Evolutionary conservation across 1,140 invertebrate genomes (phyloP).

Genomic region (Helicoverpa armigera): DNA sequence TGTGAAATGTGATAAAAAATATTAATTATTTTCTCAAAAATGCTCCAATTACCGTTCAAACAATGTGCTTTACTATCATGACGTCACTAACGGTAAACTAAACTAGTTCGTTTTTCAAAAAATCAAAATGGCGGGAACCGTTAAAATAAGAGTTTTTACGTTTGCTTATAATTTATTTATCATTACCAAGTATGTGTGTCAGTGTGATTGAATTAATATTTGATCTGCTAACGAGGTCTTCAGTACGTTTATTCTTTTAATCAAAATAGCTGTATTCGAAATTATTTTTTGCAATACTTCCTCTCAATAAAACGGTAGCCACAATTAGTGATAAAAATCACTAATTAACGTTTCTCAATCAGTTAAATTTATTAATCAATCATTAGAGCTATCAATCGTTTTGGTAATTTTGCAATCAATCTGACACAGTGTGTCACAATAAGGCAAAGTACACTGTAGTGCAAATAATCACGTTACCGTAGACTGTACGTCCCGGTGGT

Average conservation of each 20-base stretch:
- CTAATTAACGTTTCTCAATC: background rate
- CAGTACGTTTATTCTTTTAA: too few species aligned
- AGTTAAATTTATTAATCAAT: background rate
- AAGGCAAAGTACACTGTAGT: background rate
- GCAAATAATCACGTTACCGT: too few species aligned
- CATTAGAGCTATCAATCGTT: too few species aligned
- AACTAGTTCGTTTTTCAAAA: conserved; percentile 24
- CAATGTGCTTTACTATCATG: conserved; percentile 37
- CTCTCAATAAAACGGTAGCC: too few species aligned
- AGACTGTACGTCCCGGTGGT: too few species aligned
- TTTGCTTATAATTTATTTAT: background rate
- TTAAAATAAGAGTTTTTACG: conserved; percentile 20
- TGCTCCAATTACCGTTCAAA: conserved; percentile 10
- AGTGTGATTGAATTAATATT: background rate
- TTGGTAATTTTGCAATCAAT: background rate
- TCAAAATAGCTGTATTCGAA: too few species aligned
- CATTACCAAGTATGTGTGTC: background rate
- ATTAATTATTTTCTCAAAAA: conserved; percentile 14
- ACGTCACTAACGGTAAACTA: conserved; percentile 41
- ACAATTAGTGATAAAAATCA: background rate
- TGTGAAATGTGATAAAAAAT: conserved; percentile 4
- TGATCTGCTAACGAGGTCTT: too few species aligned
- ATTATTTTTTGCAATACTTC: too few species aligned
- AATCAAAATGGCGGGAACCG: background rate
- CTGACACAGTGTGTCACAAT: background rate